These are phyloP conservation scores for Tetragonisca angustula DNA, from an alignment of 2,888 invertebrate genomes.

Conservation along the genomic window DNA sequence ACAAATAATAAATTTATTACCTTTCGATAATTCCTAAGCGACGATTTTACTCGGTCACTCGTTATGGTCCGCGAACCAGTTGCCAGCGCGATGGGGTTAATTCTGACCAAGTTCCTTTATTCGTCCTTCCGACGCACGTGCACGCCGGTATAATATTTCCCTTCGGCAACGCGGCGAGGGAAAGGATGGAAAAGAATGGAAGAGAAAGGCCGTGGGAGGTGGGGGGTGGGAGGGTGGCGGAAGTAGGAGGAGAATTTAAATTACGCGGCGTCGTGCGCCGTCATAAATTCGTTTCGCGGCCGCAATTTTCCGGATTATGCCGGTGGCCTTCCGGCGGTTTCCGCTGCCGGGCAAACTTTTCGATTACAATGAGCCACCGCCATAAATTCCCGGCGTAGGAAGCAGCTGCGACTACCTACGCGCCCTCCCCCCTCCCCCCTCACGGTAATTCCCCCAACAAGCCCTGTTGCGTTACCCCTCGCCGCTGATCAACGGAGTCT, in stretches of 20 bases:
- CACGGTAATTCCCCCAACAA: neutral
- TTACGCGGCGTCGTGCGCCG: constrained; percentile 45
- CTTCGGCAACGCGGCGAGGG: neutral
- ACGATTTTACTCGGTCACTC: no score
- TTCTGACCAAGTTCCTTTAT: neutral
- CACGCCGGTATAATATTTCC: constrained; percentile 28
- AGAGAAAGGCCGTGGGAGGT: neutral
- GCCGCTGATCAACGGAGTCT: neutral
- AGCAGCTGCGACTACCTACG: constrained; percentile 9
- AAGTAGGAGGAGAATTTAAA: constrained; percentile 48
- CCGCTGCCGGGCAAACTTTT: constrained; percentile 40
- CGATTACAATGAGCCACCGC: constrained; percentile 49
- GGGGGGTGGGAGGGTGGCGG: no score
- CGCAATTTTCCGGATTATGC: constrained; percentile 66
- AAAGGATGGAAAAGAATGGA: neutral
- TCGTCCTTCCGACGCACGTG: neutral
- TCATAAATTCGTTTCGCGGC: constrained; percentile 57
- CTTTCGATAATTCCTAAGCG: no score
- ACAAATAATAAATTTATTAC: no score
- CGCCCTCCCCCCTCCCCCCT: neutral
- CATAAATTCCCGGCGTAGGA: constrained; percentile 16
- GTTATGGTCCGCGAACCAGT: no score
- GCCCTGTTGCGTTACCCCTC: neutral
- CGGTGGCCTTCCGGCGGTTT: constrained; percentile 31
- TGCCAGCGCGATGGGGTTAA: no score